These are phyloP conservation scores for Callopanchax toddi DNA, from an alignment of 2,113 vertebrate genomes.

Conservation along the genomic window DNA sequence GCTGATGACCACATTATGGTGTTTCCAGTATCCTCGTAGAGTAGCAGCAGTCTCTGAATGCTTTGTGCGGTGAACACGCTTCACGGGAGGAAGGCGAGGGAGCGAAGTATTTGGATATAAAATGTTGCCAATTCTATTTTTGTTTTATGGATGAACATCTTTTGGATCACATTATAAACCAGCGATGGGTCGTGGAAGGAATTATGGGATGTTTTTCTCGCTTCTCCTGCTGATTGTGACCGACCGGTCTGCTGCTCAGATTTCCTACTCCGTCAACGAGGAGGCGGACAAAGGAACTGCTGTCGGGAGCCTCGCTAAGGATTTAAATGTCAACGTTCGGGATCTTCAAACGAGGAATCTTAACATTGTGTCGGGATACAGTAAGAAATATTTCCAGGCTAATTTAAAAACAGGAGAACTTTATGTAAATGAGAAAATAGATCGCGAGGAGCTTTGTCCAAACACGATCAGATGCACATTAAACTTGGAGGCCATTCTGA, in stretches of 20 bases:
- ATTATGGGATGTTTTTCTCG: neutral
- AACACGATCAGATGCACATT: constrained; percentile 71
- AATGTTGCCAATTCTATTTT: neutral
- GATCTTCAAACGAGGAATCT: constrained; percentile 74
- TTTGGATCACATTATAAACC: neutral
- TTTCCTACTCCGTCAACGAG: constrained; percentile 71
- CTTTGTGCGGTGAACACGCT: constrained; percentile 38
- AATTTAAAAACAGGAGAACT: constrained; percentile 69
- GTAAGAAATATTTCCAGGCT: constrained; percentile 57
- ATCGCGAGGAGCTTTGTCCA: constrained; percentile 82
- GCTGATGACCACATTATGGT: constrained; percentile 36
- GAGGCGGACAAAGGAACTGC: constrained; percentile 73
- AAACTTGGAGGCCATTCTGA: constrained; percentile 78
- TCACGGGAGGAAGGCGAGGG: constrained; percentile 6
- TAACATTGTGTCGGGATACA: constrained; percentile 72
- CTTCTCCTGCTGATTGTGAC: constrained; percentile 19
- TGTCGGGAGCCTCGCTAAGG: constrained; percentile 76
- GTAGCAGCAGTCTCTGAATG: constrained; percentile 21
- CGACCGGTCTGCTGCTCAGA: constrained; percentile 52
- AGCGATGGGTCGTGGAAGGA: constrained; percentile 41
- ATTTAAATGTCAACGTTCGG: constrained; percentile 67
- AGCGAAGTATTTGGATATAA: neutral
- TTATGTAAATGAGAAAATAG: constrained; percentile 78
- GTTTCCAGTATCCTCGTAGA: constrained; percentile 22
- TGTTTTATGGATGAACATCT: constrained; percentile 18